Evolutionary conservation across 2,113 vertebrate species (phyloP).

Genomic region (Trogon melanurus): DNA sequence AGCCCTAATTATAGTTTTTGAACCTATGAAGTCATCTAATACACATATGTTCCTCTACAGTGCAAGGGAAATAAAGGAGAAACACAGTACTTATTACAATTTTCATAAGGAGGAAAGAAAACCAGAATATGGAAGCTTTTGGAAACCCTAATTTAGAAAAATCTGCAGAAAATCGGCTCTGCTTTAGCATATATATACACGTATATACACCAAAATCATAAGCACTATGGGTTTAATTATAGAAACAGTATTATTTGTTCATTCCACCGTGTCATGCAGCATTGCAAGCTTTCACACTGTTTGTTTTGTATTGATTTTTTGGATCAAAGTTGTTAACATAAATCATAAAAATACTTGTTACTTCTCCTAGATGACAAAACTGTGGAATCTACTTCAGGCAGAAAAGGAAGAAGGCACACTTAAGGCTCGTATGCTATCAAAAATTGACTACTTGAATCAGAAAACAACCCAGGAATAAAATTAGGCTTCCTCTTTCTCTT

Average conservation of each 20-base stretch:
- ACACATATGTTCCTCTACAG: conserved; percentile 5
- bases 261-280: background rate
- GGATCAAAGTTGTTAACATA: background rate
- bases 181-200: background rate
- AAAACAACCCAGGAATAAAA: background rate
- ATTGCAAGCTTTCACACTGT: background rate
- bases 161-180: background rate
- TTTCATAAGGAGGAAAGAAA: background rate
- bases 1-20: conserved; percentile 41
- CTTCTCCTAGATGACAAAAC: background rate
- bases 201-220: background rate
- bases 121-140: background rate
- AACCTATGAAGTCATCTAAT: conserved; percentile 57
- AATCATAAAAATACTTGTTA: background rate
- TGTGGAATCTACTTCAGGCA: background rate
- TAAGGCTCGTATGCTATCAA: background rate
- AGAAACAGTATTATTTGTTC: background rate
- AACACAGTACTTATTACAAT: background rate
- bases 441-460: background rate
- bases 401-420: background rate
- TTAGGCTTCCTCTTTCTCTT: background rate
- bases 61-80: background rate
- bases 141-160: background rate
- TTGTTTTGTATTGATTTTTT: background rate
- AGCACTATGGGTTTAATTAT: background rate